phyloP scores from a whole-genome alignment of 2,797 vertebrate genomes.

The Crossoptilon crossoptilon region DNA sequence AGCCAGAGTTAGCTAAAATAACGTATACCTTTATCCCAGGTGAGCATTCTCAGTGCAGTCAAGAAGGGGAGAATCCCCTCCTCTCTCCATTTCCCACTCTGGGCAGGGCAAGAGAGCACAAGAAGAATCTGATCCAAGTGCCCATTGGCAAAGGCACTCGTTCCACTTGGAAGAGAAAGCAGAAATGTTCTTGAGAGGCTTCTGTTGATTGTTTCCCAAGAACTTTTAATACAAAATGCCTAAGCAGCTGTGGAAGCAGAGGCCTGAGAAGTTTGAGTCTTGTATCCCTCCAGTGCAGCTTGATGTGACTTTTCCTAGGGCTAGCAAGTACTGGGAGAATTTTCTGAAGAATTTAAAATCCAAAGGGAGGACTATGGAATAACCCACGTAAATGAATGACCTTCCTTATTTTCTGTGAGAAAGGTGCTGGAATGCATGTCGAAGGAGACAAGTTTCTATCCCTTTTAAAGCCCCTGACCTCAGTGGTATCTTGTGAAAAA shows the following conservation, averaged over 20 bases:
- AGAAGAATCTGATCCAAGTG: background rate
- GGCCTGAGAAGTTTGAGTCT: background rate
- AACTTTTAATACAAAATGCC: background rate
- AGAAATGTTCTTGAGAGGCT: background rate
- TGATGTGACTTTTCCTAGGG: background rate
- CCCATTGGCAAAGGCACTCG: background rate
- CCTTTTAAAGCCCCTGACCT: slow-evolving; percentile 18
- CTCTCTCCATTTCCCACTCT: accelerated
- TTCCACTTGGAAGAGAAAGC: background rate
- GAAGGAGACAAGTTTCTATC: background rate
- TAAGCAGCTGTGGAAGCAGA: background rate
- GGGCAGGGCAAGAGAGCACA: background rate
- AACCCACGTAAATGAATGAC: background rate
- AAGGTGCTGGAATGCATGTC: slow-evolving; percentile 10
- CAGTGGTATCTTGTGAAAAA: background rate
- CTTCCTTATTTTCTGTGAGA: background rate
- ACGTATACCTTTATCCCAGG: background rate
- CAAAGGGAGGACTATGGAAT: background rate
- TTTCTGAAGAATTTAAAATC: background rate
- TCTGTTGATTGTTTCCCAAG: background rate
- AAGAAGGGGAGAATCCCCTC: background rate
- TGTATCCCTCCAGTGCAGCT: background rate
- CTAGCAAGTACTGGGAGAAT: background rate
- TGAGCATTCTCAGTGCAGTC: background rate
- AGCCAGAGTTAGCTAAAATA: background rate